Evolutionary conservation across 1,140 invertebrate genomes (phyloP), one percentile per base, ranked within the genome.

Genomic region (Euura lappo): DNA sequence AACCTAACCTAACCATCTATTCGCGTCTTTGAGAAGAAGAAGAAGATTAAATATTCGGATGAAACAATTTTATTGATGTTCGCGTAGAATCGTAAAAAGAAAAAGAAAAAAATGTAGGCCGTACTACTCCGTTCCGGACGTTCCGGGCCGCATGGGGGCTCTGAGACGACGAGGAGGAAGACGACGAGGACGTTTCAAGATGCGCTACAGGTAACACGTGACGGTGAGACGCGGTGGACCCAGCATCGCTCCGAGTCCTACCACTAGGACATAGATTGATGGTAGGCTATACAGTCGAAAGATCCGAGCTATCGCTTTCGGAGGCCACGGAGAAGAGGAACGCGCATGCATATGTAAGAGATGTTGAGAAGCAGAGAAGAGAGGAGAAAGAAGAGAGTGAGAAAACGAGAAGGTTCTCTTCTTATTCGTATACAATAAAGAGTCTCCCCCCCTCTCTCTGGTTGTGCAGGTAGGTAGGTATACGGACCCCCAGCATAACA

Each of bases 181-280:
- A 68, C 13, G 60, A 60, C 46, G 43, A 28, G 44, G 68, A 60
- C 68, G 43, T 7, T 10, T 28, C 28, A 28, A 28, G 28, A 28
- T 28, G 28, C 68, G 71, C 66, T 68, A 68, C 66, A 68, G 66
- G 66, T 68, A 68, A 72, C 28, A 68, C 70, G 68, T 75, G 65
- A 60, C 51, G 51, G 51, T 60, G 51, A 60, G 51, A 60, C 3
- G 51, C 10, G 51, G 51, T 6, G 51, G 13, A 28, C 28, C 28
- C 28, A 28, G 28, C 28, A 28, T 28, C 28, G 28, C 28, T 28
- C 28, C 28, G 28, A 28, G 28, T 28, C 28, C 28, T 28, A 28
- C 28, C 28, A 28, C 28, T 28, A 28, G 60, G 79, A 80, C 79
- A 71, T 78, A 75, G 79, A 80, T 80, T 78, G 79, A 80, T 80